These are phyloP conservation scores for Eurytoma californica DNA, from an alignment of 2,888 invertebrate species.

Conservation along the genomic window DNA sequence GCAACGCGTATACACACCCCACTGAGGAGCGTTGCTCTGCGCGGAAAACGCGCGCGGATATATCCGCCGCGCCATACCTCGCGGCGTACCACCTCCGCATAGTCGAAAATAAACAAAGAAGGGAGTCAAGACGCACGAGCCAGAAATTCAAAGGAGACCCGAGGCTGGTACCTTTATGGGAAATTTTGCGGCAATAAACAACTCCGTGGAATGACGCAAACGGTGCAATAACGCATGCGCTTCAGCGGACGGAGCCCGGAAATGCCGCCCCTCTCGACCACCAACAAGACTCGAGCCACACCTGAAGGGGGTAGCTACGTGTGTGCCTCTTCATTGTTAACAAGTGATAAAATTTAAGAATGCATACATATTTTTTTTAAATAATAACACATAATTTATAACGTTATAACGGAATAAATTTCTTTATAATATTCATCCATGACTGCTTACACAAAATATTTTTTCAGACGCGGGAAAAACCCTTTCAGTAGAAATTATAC, in stretches of 20 bases:
- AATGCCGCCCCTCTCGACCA: conserved; percentile 33
- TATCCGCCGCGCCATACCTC: background rate
- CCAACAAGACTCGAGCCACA: no score
- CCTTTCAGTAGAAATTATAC: no score
- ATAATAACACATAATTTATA: no score
- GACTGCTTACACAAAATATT: no score
- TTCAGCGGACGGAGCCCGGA: conserved; percentile 47
- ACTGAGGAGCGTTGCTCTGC: conserved; percentile 5
- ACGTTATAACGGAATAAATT: no score
- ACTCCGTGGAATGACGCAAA: conserved; percentile 58
- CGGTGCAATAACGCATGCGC: conserved; percentile 62
- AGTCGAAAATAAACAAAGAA: conserved; percentile 43
- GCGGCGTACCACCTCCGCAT: background rate
- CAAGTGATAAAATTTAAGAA: no score
- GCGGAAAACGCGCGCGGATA: conserved; percentile 8
- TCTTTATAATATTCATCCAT: no score
- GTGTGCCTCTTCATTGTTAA: no score
- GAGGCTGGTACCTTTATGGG: conserved; percentile 13
- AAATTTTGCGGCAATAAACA: conserved; percentile 62
- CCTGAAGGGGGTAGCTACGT: no score
- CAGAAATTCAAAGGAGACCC: conserved; percentile 31
- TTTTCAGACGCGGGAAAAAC: no score
- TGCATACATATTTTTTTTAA: no score
- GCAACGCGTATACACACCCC: background rate
- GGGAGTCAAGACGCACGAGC: background rate